phyloP scores from a whole-genome alignment of 23 tunicate species.

The Oikopleura dioica region DNA sequence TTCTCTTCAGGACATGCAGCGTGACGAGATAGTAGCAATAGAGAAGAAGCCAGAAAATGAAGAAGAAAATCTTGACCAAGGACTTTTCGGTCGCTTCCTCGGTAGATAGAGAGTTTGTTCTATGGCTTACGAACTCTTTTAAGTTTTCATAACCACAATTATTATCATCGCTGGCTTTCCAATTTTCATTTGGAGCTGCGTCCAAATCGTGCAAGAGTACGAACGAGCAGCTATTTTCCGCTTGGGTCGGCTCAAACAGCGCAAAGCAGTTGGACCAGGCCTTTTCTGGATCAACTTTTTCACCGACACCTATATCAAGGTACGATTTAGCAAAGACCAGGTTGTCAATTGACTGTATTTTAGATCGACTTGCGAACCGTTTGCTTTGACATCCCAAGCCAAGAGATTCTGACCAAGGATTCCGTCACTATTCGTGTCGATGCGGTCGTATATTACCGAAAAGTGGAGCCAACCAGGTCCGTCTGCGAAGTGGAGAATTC shows the following conservation, averaged over 20 bases:
- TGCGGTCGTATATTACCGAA: slow-evolving; percentile 60
- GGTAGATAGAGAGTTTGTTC: too few relatives aligned
- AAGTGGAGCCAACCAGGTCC: slow-evolving; percentile 52
- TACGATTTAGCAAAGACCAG: neutral
- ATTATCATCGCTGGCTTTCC: neutral
- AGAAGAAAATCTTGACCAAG: neutral
- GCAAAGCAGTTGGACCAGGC: slow-evolving; percentile 5
- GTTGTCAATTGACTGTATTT: too few relatives aligned
- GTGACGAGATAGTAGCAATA: too few relatives aligned
- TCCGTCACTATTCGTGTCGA: slow-evolving; percentile 64
- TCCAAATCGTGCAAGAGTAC: neutral
- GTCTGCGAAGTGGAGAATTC: slow-evolving; percentile 66
- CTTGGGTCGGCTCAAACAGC: neutral
- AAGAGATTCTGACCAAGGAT: slow-evolving; percentile 71
- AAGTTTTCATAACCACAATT: neutral
- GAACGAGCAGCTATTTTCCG: slow-evolving; percentile 12
- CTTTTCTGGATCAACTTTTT: neutral
- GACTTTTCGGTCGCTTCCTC: neutral
- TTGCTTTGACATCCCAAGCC: slow-evolving; percentile 59
- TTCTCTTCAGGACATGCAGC: too few relatives aligned
- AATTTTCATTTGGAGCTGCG: neutral
- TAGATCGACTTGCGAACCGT: slow-evolving; percentile 50
- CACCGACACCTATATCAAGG: slow-evolving; percentile 2
- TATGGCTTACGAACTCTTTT: too few relatives aligned
- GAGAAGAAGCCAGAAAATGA: too few relatives aligned